Evolutionary conservation across 64 coral and sea anemone genomes (phyloP), one percentile per base, ranked within the genome.

Genomic region (Montipora capricornis): DNA sequence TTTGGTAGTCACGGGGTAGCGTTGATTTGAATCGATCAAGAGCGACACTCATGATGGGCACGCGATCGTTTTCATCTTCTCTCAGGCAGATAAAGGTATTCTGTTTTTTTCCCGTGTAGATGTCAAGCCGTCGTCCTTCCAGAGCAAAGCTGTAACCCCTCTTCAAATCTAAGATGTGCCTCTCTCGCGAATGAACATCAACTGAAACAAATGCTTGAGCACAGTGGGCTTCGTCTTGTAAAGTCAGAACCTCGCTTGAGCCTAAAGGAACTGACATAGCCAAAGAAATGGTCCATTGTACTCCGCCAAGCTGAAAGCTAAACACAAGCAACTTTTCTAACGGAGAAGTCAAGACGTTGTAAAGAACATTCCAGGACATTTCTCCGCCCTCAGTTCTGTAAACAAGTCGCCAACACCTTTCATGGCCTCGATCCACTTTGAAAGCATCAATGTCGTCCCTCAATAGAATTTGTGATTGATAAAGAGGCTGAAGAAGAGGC

Each of bases 71-170:
- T 9, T 95, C 94, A 73, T 95, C 90, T 74, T 84, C 67, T 6
- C 70, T 55, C 5, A 95, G 73, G 66, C 86, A 92, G 60, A 95
- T 92, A 22, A 95, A 95, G 1, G 94, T 95, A 80, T 87, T 95
- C 49, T 84, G 91, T 17, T 95, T 95, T 51, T 91, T 92, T 24
- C 94, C 94, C 44, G 89, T 80, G 90, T 92, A 95, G 90, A 95
- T 95, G 37, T 95, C 83, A 8, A 95, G 84, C 14, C 94, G 94
- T 80, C 80, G 46, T 68, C 78, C 90, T 66, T 88, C 75, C 94
- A 87, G 80, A 9, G 89, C 83, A 46, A 95, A 95, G 45, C 89
- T 88, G 20, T 95, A 95, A 0, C 57, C 59, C n/a, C 74, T 68
- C 47, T 88, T 88, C 22, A 94, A 87, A 53, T 94, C 77, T 19